These are phyloP conservation scores for Malurus splendens DNA, from an alignment of 2,797 vertebrate species.

Conservation along the genomic window DNA sequence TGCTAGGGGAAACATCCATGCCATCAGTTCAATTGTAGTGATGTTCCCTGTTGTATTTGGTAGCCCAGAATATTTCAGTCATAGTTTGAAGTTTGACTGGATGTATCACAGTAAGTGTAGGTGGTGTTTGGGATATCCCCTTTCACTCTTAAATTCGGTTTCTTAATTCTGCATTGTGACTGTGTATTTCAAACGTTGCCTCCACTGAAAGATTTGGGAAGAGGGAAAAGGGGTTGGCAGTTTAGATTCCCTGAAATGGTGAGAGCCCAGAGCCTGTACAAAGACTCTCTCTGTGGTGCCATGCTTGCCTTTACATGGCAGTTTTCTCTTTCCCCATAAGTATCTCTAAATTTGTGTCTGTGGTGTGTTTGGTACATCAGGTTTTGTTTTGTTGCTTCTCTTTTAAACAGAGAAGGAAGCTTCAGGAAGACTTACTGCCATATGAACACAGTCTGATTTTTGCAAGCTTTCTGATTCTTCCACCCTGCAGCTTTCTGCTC, in stretches of 20 bases:
- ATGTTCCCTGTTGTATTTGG: not conserved
- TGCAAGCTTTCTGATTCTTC: not conserved
- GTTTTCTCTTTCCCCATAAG: not conserved
- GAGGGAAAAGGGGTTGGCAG: not conserved
- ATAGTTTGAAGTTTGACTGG: not conserved
- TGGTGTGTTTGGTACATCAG: accelerated
- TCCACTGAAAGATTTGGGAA: not conserved
- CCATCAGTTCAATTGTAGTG: not conserved
- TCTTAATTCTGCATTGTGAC: not conserved
- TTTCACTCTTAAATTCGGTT: not conserved
- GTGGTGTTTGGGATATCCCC: not conserved
- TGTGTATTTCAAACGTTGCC: not conserved
- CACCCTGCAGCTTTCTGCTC: not conserved
- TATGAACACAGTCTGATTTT: not conserved
- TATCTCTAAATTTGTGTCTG: not conserved
- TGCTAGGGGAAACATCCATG: not conserved
- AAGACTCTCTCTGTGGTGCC: not conserved
- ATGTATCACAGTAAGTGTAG: not conserved
- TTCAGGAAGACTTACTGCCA: not conserved
- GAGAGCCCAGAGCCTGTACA: not conserved
- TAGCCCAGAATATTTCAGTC: not conserved
- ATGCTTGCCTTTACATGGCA: not conserved
- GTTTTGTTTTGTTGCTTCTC: not conserved
- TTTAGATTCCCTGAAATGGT: not conserved
- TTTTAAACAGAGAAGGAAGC: not conserved